Percentiles rank a stretch among this genome's conserved stretches.
phyloP scores from a whole-genome alignment of 2,888 invertebrate genomes.

The Dermolepida albohirtum region DNA sequence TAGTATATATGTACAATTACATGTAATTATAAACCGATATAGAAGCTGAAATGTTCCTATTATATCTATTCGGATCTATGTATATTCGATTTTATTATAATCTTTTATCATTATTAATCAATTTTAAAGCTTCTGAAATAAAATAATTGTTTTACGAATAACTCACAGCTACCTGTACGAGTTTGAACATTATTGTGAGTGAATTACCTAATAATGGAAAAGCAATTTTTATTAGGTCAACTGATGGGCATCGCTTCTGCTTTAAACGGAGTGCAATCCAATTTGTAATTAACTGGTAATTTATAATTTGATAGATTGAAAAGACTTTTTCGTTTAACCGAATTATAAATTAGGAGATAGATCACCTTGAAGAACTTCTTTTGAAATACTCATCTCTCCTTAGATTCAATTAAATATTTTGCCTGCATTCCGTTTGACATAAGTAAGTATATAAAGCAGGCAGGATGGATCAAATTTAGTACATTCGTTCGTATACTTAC shows the following conservation, averaged over 20 bases:
- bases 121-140: too few relatives aligned
- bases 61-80: too few relatives aligned
- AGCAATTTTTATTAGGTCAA: slow-evolving; percentile 16
- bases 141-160: too few relatives aligned
- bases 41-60: too few relatives aligned
- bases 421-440: too few relatives aligned
- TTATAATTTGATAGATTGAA: slow-evolving; percentile 25
- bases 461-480: slow-evolving; percentile 1
- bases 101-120: too few relatives aligned
- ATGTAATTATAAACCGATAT: too few relatives aligned
- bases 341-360: slow-evolving; percentile 8
- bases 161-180: too few relatives aligned
- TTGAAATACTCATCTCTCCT: slow-evolving; percentile 13
- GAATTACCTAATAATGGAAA: not conserved
- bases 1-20: too few relatives aligned
- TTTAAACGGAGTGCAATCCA: slow-evolving; percentile 6
- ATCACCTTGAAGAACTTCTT: slow-evolving; percentile 34
- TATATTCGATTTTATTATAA: too few relatives aligned
- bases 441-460: slow-evolving; percentile 21
- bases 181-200: not conserved
- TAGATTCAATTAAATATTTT: not conserved
- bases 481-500: not conserved
- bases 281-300: slow-evolving; percentile 26
- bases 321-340: slow-evolving; percentile 17
- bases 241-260: not conserved